Percentiles rank a stretch among this genome's conserved stretches.
phyloP scores from a whole-genome alignment of 2,113 vertebrate species.

The Hippolais icterina region DNA sequence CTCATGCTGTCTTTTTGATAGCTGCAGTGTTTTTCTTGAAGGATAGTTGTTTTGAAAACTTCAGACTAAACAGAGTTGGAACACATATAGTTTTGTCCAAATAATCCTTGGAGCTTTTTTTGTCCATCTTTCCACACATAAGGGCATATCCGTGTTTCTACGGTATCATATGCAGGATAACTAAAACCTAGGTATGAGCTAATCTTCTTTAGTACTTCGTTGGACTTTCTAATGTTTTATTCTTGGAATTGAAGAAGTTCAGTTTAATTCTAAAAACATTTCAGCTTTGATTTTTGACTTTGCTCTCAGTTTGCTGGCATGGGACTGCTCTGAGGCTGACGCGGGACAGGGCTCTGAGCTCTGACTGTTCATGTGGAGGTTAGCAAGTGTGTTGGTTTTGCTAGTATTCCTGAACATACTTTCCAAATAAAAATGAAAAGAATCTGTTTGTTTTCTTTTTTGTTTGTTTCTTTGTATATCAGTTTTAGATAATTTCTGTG shows the following conservation, averaged over 20 bases:
- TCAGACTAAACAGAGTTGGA: neutral
- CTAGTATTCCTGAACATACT: neutral
- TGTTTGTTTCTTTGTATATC: neutral
- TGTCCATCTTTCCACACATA: rapidly evolving
- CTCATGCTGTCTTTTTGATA: neutral
- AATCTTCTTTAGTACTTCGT: neutral
- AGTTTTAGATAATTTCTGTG: neutral
- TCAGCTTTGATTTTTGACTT: neutral
- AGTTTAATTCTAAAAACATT: neutral
- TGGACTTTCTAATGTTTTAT: neutral
- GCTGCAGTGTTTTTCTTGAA: neutral
- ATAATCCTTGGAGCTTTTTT: neutral
- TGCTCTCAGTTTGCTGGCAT: neutral
- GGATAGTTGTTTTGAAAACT: neutral
- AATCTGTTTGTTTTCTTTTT: neutral
- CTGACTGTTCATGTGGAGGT: neutral
- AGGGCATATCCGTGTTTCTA: neutral
- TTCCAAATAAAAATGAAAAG: neutral
- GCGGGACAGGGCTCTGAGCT: neutral
- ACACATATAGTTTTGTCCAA: neutral
- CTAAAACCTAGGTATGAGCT: neutral
- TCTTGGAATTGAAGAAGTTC: neutral
- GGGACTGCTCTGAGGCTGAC: neutral
- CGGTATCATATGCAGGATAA: neutral
- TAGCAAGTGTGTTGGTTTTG: neutral